Evolutionary conservation across 2,888 invertebrate genomes (phyloP), one percentile per base, ranked within the genome.

Genomic region (Meiosimyza decipiens): DNA sequence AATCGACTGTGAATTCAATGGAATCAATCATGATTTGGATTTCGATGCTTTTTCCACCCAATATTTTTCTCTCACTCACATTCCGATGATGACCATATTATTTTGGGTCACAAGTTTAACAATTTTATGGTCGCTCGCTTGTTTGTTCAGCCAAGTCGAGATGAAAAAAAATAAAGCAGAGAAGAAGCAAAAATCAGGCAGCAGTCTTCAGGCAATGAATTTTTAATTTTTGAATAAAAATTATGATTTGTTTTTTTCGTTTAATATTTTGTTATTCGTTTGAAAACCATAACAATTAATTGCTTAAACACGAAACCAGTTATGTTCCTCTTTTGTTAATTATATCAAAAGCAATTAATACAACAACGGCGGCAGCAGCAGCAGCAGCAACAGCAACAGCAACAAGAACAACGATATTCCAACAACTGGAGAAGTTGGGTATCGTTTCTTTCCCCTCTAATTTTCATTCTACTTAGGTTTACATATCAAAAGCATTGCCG

Each of bases 251-350:
- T 57, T 28, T 57, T 57, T 57, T 18, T 57, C 3, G 28, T 28
- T 4, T 28, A 28, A 28, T 28, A 28, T 28, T 28, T 16, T 57
- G 40, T 40, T 40, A 40, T 40, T 40, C 55, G 40, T 67, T 49
- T 68, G 68, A 68, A 59, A 28, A 71, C 59, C 71, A 59, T 65
- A n/a, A n/a, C 59, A 66, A 71, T 71, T 71, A 71, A 71, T 66
- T 65, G 65, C 65, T 59, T 11, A 50, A 66, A 66, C 71, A 70
- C 62, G 62, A 57, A 65, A 71, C 65, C 65, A 50, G 71, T 71
- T 71, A 40, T 55, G 55, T 18, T 54, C 28, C 47, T 47, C 52
- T 65, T 49, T 22, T 68, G 16, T 49, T 55, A 60, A 60, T 60
- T 59, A 69, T 51, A 69, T 55, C 49, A 28, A 60, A 49, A 33